Base-by-base conservation (phyloP, 2,888 invertebrate species). In the Hofmannophila pseudospretella region DNA sequence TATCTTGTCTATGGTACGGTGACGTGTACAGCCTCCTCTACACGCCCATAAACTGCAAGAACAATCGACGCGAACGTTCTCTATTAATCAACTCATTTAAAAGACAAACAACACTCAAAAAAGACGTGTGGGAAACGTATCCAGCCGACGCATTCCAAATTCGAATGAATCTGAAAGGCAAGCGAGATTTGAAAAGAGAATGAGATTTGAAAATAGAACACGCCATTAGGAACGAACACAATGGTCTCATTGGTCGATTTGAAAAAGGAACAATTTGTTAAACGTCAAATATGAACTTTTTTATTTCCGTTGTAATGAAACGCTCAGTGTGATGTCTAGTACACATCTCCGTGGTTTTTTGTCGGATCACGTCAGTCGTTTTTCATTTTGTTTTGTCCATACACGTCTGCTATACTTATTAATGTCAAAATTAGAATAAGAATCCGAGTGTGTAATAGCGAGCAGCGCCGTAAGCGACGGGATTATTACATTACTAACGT, bases 231-330 rank as follows among this genome's bases (percentile, higher is more conserved):
- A 82, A 60, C 67, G 81, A 80, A 78, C 77, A 85, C 85, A 86
- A 85, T 84, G 65, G 84, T 81, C 81, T 81, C 86, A 85, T 86
- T 85, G 85, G 86, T 82, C 73, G 84, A 86, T 86, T 84, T 86
- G 75, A 86, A 86, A 86, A 86, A 84, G 84, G 84, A 85, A 85
- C 85, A 84, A 86, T 86, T 86, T 86, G 86, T 86, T 86, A 85
- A 82, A 85, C 85, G 86, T 85, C 86, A 85, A 84, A 85, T 84
- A 82, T 84, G 80, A 84, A 79, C 72, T 82, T 85, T 76, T 84
- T 77, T 79, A 75, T 82, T 80, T 77, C 67, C 70, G 73, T 68
- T 77, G 80, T 80, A 82, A 82, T 81, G 82, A 77, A 81, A 79
- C 72, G 59, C 71, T 61, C 77, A 68, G 79, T 79, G 67, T 77